Conservation (phyloP, 2,888 invertebrate genomes). For the Smittia aterrima region DNA sequence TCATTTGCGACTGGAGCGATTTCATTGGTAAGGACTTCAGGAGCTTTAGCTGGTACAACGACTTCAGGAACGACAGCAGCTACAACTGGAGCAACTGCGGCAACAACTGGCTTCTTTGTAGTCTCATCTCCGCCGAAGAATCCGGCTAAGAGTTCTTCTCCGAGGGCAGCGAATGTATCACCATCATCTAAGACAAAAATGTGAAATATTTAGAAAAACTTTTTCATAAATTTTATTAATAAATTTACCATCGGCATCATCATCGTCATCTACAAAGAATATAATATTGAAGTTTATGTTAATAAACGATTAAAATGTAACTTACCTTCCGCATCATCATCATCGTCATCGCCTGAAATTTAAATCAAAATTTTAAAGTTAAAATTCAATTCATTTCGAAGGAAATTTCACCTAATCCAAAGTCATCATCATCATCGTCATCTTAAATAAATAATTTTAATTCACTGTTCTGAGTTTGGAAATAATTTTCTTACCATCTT, state of each 20-base stretch:
- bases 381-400: neutral
- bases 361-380: neutral
- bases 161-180: neutral
- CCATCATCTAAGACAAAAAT: neutral
- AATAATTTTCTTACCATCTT: neutral
- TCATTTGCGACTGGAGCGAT: neutral
- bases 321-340: conserved; percentile 31
- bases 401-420: neutral
- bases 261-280: conserved; percentile 38
- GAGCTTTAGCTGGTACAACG: conserved; percentile 9
- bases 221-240: neutral
- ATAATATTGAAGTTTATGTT: neutral
- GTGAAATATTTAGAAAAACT: neutral
- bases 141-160: conserved; percentile 32
- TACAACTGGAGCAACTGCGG: conserved; percentile 9
- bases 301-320: neutral
- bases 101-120: conserved; percentile 32
- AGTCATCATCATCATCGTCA: conserved; percentile 16
- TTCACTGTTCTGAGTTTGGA: neutral
- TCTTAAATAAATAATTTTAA: neutral
- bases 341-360: conserved; percentile 36
- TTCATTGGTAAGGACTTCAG: conserved; percentile 8
- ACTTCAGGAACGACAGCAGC: conserved; percentile 3
- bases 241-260: conserved; percentile 24
- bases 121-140: conserved; percentile 31